Base-by-base conservation (phyloP, 2,888 invertebrate genomes). In the Zelleria hepariella region DNA sequence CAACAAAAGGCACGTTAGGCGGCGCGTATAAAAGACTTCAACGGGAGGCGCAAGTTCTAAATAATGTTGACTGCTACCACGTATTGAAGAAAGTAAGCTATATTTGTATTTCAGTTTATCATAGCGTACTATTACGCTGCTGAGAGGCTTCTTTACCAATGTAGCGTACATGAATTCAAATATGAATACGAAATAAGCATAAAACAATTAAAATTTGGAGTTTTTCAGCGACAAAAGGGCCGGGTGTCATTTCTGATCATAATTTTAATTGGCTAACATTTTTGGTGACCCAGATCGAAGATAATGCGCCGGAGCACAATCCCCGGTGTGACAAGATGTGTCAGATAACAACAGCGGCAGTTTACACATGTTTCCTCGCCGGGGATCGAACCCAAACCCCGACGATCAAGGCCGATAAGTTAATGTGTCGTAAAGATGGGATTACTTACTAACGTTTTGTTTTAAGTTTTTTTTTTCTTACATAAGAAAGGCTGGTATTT, bases 351-450 rank as follows among this genome's bases (percentile, higher is more conserved):
- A 57, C 51, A 60, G 59, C 52, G 32, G 59, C 54, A 54, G 54
- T 32, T 60, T 61, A 63, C 63, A 60, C 59, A 60, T 64, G 62
- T 68, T 67, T 66, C 66, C 63, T 62, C 66, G 58, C 59, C 53
- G 59, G 59, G 61, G 66, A 63, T 62, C 64, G 58, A 67, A 65
- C 63, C 63, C 60, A 57, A 18, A 49, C 67, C 64, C 62, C 67
- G 63, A 60, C 61, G 76, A 75, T 76, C 67, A 59, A 64, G 61
- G 66, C 65, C 59, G 60, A 62, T 78, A 72, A 63, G 59, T 66
- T 71, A 76, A 78, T 74, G 75, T 75, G 77, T 74, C 70, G 70
- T 72, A 73, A 68, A 71, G 27, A 20, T 32, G 21, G 24, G 15
- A 42, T 42, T 51, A 51, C 20, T 42, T 51, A 51, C 20, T 23